These are phyloP conservation scores for Parthenolecanium corni DNA, from an alignment of 2,888 invertebrate species.

Conservation along the genomic window DNA sequence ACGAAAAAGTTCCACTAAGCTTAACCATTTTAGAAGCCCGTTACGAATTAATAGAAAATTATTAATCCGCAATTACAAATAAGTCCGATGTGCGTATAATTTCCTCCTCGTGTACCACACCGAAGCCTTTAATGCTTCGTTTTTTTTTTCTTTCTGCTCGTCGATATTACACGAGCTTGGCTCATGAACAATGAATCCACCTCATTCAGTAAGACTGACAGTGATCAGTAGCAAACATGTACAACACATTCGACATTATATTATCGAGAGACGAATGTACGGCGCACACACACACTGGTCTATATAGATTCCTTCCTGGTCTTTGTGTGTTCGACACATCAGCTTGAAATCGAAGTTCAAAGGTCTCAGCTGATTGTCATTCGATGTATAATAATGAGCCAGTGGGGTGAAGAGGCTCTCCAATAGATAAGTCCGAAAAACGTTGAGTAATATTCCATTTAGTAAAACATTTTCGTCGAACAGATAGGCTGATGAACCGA, in stretches of 20 bases:
- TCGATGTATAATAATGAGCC: slow-evolving; percentile 8
- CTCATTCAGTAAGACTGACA: background rate
- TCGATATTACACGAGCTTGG: background rate
- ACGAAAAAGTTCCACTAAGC: too few species aligned
- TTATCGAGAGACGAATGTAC: background rate
- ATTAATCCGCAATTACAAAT: too few species aligned
- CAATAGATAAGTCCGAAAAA: background rate
- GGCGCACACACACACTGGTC: background rate
- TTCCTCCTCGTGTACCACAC: too few species aligned
- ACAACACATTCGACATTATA: background rate
- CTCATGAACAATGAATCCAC: background rate
- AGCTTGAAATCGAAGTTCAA: slow-evolving; percentile 23
- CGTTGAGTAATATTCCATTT: background rate
- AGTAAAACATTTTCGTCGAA: background rate
- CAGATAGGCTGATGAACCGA: background rate
- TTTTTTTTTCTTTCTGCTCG: background rate
- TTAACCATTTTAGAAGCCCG: too few species aligned
- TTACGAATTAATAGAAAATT: too few species aligned
- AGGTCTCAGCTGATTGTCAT: slow-evolving; percentile 25
- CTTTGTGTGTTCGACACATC: slow-evolving; percentile 8
- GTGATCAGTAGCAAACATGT: background rate
- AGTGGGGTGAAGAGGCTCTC: background rate
- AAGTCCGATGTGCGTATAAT: too few species aligned
- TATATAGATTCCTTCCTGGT: slow-evolving; percentile 6
- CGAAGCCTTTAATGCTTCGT: background rate